Evolutionary conservation across 2,797 vertebrate genomes (phyloP).

Genomic region (Sphenodon punctatus): DNA sequence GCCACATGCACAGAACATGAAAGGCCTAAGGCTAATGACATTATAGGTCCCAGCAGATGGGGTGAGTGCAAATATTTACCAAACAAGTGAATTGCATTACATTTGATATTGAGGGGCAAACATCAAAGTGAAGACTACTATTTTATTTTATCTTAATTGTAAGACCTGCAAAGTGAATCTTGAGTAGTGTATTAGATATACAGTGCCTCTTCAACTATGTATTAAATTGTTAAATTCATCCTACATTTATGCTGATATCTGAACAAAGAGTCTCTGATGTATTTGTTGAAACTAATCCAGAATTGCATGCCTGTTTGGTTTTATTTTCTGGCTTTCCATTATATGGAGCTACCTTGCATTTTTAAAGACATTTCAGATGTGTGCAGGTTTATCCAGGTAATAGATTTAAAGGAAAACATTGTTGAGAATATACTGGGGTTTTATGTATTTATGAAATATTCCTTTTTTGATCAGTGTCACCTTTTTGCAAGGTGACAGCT

Average conservation of each 20-base stretch:
- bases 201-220: neutral
- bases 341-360: neutral
- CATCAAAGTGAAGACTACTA: neutral
- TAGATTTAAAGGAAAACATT: neutral
- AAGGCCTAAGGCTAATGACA: constrained; percentile 14
- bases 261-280: constrained; percentile 10
- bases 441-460: neutral
- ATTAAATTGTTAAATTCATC: constrained; percentile 11
- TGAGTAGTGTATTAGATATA: neutral
- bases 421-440: neutral
- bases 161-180: constrained; percentile 26
- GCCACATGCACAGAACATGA: neutral
- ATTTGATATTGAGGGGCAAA: neutral
- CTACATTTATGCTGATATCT: neutral
- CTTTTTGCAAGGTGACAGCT: neutral
- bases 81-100: constrained; percentile 19
- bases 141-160: constrained; percentile 45
- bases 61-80: constrained; percentile 1
- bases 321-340: neutral
- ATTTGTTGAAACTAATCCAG: neutral
- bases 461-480: constrained; percentile 17
- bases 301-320: neutral
- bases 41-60: neutral
- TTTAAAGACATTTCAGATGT: neutral
- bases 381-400: neutral